Percentiles rank a stretch among this genome's conserved stretches.
phyloP scores from a whole-genome alignment of 2,113 vertebrate genomes.

The Engystomops pustulosus region DNA sequence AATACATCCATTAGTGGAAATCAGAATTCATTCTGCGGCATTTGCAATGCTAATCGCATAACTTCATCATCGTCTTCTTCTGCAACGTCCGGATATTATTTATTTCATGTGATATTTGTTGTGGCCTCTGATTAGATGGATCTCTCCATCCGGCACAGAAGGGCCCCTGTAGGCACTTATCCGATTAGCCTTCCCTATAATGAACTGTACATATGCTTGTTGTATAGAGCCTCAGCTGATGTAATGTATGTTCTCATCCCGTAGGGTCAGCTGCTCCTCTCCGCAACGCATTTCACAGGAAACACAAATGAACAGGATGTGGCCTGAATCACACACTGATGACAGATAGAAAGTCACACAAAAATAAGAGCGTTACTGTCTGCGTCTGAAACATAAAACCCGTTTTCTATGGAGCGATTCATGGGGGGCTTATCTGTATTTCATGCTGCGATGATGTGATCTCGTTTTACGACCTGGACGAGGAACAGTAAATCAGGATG shows the following conservation, averaged over 20 bases:
- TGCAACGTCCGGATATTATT: not conserved
- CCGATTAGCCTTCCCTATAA: constrained; percentile 25
- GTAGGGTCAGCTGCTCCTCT: constrained; percentile 42
- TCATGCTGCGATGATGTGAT: constrained; percentile 16
- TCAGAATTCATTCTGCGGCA: constrained; percentile 73
- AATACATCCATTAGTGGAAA: constrained; percentile 76
- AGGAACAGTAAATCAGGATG: constrained; percentile 10
- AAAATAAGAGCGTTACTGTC: constrained; percentile 29
- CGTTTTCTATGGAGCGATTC: constrained; percentile 26
- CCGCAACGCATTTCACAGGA: constrained; percentile 36
- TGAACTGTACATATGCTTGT: not conserved
- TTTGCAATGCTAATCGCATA: constrained; percentile 82
- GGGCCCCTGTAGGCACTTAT: not conserved
- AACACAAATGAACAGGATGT: constrained; percentile 46
- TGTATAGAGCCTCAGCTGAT: constrained; percentile 19
- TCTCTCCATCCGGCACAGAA: not conserved
- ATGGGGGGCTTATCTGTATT: constrained; percentile 13
- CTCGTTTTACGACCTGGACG: not conserved
- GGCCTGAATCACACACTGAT: constrained; percentile 42
- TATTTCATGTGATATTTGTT: constrained; percentile 26
- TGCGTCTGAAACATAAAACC: constrained; percentile 37
- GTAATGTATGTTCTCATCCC: constrained; percentile 35
- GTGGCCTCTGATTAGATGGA: not conserved
- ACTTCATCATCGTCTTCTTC: not conserved
- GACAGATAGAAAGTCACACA: constrained; percentile 34